A percentile compares a stretch with the other conserved stretches of the same genome.
These are phyloP conservation scores for Noctua janthina DNA, from an alignment of 2,888 invertebrate species.

Conservation along the genomic window DNA sequence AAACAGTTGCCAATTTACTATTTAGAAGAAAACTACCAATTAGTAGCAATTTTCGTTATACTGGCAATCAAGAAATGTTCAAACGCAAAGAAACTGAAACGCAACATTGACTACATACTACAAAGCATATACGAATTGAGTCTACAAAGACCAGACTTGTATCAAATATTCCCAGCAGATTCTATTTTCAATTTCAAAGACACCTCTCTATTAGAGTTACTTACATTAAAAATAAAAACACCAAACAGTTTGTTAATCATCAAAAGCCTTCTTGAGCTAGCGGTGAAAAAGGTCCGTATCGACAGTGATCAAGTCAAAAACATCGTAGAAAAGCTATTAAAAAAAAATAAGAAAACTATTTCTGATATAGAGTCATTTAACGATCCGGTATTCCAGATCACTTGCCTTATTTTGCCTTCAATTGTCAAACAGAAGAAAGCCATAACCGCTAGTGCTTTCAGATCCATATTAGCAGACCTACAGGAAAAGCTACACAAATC, in stretches of 20 bases:
- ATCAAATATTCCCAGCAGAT: constrained; percentile 82
- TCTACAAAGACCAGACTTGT: constrained; percentile 83
- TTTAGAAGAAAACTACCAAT: constrained; percentile 84
- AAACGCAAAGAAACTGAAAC: constrained; percentile 79
- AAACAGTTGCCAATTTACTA: constrained; percentile 80
- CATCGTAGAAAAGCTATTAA: constrained; percentile 80
- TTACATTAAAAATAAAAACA: constrained; percentile 82
- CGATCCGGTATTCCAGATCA: constrained; percentile 84
- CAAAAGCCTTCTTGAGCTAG: constrained; percentile 81
- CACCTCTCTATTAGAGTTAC: constrained; percentile 75
- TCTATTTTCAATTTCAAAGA: constrained; percentile 82
- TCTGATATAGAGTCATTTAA: constrained; percentile 79
- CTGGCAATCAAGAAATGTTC: constrained; percentile 81
- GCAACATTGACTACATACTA: constrained; percentile 77
- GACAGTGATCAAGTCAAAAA: constrained; percentile 83
- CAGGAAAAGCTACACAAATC: constrained; percentile 84
- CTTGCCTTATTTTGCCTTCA: constrained; percentile 82
- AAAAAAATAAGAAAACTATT: constrained; percentile 73
- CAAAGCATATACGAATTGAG: constrained; percentile 84
- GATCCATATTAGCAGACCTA: constrained; percentile 84
- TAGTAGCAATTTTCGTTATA: constrained; percentile 81
- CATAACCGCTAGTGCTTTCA: constrained; percentile 80
- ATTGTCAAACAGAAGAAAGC: constrained; percentile 85
- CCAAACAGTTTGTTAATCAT: constrained; percentile 78
- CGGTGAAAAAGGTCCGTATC: constrained; percentile 83